Evolutionary conservation across 2,113 vertebrate genomes (phyloP).

Genomic region (Silurus glanis): DNA sequence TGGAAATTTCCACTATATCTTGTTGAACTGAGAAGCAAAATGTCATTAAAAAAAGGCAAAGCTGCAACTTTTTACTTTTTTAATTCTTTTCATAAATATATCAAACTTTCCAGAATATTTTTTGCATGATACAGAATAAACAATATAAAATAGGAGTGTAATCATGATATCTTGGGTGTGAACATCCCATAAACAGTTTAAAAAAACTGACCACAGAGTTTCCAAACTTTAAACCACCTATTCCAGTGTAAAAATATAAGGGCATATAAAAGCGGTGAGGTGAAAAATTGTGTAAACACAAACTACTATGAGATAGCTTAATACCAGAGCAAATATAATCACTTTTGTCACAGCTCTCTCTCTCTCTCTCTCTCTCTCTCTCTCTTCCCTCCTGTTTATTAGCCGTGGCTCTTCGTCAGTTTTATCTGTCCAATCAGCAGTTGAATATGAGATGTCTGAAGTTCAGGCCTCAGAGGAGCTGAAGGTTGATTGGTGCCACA

Average conservation of each 20-base stretch:
- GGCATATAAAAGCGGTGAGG: neutral
- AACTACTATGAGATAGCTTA: neutral
- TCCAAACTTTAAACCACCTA: neutral
- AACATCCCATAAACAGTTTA: too few species aligned
- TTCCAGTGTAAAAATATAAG: neutral
- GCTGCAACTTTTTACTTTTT: neutral
- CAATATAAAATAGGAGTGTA: neutral
- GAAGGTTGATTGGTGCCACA: slow-evolving; percentile 79
- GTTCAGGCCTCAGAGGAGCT: slow-evolving; percentile 75
- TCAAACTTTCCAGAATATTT: neutral
- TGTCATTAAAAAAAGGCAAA: neutral
- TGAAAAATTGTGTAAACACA: neutral
- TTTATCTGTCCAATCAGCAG: slow-evolving; percentile 67
- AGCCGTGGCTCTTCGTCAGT: slow-evolving; percentile 28
- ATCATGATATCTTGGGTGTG: neutral
- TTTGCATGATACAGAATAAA: too few species aligned
- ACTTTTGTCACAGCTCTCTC: neutral
- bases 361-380: neutral
- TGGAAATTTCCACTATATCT: neutral
- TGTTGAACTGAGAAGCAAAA: neutral
- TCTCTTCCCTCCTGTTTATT: slow-evolving; percentile 16
- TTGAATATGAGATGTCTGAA: slow-evolving; percentile 70
- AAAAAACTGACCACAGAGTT: neutral
- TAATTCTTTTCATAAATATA: neutral
- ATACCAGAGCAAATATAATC: slow-evolving; percentile 3